Percentiles rank a stretch among this genome's conserved stretches.
These are phyloP conservation scores for Lepus townsendii DNA, from an alignment of 2,797 vertebrate genomes.

Conservation along the genomic window DNA sequence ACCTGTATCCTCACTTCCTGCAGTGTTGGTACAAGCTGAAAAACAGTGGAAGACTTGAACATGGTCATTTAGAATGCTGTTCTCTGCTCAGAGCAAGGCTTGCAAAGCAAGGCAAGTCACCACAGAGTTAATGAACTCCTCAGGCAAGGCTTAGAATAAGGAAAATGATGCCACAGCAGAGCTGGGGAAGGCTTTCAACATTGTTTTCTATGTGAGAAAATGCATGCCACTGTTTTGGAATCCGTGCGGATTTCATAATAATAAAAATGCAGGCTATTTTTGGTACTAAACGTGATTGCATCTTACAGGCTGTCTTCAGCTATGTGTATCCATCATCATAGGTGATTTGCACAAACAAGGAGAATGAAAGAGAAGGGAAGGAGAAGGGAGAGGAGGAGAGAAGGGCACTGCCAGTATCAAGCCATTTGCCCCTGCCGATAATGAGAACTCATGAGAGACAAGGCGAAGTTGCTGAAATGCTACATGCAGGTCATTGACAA, in stretches of 20 bases:
- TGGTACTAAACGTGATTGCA: neutral
- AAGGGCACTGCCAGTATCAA: rapidly evolving
- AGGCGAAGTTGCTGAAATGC: no score
- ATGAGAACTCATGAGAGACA: neutral
- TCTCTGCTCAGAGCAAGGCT: neutral
- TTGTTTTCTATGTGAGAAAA: neutral
- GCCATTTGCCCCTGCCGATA: neutral
- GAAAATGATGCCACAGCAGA: neutral
- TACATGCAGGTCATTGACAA: neutral
- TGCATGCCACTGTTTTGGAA: neutral
- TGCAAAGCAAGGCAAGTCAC: neutral
- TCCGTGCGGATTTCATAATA: neutral
- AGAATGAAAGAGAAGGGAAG: neutral
- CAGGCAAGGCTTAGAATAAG: neutral
- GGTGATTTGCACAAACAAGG: neutral
- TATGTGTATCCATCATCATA: neutral
- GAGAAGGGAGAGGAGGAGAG: neutral
- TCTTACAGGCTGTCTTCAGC: neutral
- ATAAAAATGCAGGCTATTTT: neutral
- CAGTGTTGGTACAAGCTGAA: neutral
- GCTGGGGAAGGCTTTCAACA: neutral
- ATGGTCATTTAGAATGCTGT: neutral
- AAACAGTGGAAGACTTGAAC: no score
- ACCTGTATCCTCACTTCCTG: neutral
- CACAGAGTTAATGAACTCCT: neutral